Conservation (phyloP, 2,113 vertebrate genomes). For the Dromas ardeola region DNA sequence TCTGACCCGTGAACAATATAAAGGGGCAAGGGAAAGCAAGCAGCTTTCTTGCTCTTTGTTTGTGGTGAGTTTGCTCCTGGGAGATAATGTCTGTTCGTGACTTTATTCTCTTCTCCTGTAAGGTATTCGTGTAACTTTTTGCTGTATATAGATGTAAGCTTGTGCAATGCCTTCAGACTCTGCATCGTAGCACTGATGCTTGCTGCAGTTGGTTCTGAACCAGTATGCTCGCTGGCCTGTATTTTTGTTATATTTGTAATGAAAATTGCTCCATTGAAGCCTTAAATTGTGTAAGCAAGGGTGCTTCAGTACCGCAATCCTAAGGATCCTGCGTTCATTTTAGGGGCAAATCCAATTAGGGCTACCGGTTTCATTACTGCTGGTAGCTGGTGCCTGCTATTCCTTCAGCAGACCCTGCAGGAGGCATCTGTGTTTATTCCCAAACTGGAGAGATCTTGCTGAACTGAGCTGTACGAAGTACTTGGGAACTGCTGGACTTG, state of each 20-base stretch:
- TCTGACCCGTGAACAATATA: not conserved
- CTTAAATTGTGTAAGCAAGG: not conserved
- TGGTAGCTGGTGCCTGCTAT: not conserved
- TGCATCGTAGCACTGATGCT: not conserved
- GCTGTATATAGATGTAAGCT: not conserved
- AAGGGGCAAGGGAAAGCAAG: not conserved
- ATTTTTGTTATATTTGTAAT: not conserved
- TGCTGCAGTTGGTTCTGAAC: not conserved
- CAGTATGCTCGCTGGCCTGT: not conserved
- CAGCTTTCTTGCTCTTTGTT: not conserved
- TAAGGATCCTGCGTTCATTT: not conserved
- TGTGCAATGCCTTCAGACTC: too few relatives aligned
- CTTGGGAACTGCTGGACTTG: not conserved
- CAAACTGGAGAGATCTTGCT: not conserved
- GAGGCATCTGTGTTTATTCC: not conserved
- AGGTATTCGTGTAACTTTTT: not conserved
- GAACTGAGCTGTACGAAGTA: too few relatives aligned
- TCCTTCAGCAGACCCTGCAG: not conserved
- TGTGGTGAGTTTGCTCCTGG: not conserved
- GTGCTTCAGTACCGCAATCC: not conserved
- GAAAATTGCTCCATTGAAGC: constrained; percentile 13
- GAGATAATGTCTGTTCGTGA: not conserved
- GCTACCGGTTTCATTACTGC: not conserved
- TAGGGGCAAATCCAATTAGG: not conserved
- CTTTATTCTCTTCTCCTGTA: not conserved